These are phyloP conservation scores for Ladona fulva DNA, from an alignment of 1,140 invertebrate species.

Conservation along the genomic window DNA sequence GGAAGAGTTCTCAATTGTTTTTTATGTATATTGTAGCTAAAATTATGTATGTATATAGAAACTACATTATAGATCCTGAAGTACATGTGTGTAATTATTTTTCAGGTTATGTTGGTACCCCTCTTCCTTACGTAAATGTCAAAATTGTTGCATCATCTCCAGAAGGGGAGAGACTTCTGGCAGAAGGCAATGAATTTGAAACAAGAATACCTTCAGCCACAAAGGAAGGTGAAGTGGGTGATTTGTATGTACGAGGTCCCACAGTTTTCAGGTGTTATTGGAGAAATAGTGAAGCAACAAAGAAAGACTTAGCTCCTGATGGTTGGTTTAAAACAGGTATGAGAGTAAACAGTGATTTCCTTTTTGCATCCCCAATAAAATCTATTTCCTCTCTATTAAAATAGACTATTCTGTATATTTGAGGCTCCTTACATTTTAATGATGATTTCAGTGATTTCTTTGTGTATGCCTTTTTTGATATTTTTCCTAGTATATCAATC, in stretches of 20 bases:
- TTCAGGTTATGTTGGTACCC: slow-evolving; percentile 63
- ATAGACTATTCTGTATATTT: too few species aligned
- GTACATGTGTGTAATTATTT: slow-evolving; percentile 13
- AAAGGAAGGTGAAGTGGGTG: slow-evolving; percentile 42
- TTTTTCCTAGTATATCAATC: too few species aligned
- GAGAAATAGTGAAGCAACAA: slow-evolving; percentile 59
- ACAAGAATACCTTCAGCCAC: slow-evolving; percentile 30
- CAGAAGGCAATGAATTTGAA: slow-evolving; percentile 33
- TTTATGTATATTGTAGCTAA: too few species aligned
- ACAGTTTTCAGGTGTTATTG: slow-evolving; percentile 72
- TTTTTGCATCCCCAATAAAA: too few species aligned
- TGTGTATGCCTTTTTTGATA: too few species aligned
- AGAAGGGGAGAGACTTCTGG: slow-evolving; percentile 35
- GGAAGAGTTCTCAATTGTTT: too few species aligned
- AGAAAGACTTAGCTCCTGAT: slow-evolving; percentile 61
- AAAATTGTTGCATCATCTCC: slow-evolving; percentile 40
- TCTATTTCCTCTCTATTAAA: too few species aligned
- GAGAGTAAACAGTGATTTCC: too few species aligned
- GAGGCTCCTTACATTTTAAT: too few species aligned
- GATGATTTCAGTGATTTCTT: too few species aligned
- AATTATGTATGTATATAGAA: too few species aligned
- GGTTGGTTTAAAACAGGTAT: slow-evolving; percentile 81
- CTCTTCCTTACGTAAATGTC: slow-evolving; percentile 61
- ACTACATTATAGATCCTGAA: too few species aligned
- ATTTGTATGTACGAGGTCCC: slow-evolving; percentile 65